phyloP scores from a whole-genome alignment of 2,797 vertebrate species.

The Girardinus metallicus region DNA sequence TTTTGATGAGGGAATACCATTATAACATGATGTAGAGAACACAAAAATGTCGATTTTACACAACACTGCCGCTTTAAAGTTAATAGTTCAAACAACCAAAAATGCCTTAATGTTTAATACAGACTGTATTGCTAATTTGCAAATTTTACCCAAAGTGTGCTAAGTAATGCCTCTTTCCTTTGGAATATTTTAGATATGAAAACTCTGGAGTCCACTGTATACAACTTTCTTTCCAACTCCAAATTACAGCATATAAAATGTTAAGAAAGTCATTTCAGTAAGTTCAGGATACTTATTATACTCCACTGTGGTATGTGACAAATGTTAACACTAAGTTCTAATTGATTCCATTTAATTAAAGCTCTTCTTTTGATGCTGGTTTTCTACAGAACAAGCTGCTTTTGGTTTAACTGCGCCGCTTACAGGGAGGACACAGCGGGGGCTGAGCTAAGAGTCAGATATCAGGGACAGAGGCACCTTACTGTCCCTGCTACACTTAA shows the following conservation, averaged over 20 bases:
- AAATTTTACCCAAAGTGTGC: too few species aligned
- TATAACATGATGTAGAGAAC: too few species aligned
- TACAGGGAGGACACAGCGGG: conserved; percentile 63
- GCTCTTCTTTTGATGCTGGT: conserved; percentile 53
- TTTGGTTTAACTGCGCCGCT: conserved; percentile 72
- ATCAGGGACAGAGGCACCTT: conserved; percentile 75
- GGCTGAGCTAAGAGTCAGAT: conserved; percentile 73
- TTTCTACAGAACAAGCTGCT: conserved; percentile 61
- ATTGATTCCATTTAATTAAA: conserved; percentile 44
- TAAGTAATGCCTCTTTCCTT: not conserved
- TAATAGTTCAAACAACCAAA: not conserved
- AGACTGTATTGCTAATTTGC: not conserved
- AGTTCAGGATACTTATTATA: not conserved
- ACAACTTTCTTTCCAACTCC: not conserved
- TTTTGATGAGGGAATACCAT: too few species aligned
- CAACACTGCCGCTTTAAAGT: not conserved
- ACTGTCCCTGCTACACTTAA: conserved; percentile 51
- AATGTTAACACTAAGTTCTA: conserved; percentile 21
- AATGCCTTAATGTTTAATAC: not conserved
- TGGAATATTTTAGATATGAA: not conserved
- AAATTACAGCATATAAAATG: not conserved
- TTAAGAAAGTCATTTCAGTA: not conserved
- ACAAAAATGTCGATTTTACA: too few species aligned
- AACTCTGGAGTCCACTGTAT: not conserved
- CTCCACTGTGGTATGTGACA: conserved; percentile 15